Evolutionary conservation across 1,140 invertebrate genomes (phyloP), one percentile per base, ranked within the genome.

Genomic region (Rhagoletis zephyria): DNA sequence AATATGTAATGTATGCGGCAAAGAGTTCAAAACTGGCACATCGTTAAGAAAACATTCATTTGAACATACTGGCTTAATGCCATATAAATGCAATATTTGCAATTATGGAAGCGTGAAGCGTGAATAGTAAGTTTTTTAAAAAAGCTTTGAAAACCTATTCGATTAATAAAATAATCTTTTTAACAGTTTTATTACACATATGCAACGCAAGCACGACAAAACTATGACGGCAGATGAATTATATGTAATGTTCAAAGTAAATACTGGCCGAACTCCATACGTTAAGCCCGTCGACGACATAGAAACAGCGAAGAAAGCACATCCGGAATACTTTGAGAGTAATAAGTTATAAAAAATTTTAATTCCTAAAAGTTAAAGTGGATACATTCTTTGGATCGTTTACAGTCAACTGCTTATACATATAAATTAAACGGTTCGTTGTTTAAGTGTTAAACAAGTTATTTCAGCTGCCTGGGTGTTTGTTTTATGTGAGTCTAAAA

Each of bases 11-110:
- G 93, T 95, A 0, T 97, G 97, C 90, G 93, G 94, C 42, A 96
- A 96, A 1, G 95, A 95, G 0, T 97, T 98, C 93, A 96, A 97
- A 4, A 97, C 97, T 89, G 96, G 96, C 1, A 97, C 97, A 91
- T 96, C 97, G 89, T 96, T 96, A 89, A 97, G 97, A 91, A 97
- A 97, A 88, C 97, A 98, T 89, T 94, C 95, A 87, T 94, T 96
- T 4, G 96, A 97, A 89, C 97, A 97, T 90, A 96, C 96, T 19
- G 97, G 96, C 2, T 95, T 97, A 89, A 97, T 97, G 89, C 97
- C 97, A 1, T 97, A 96, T 90, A 93, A 94, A 10, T 97, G 97
- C 89, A 96, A 97, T 65, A 86, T 91, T 51, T 92, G 91, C 19
- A 94, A 89, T 12, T 91, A 92, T 85, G 89, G 91, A 0, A 91